A percentile compares a stretch with the other conserved stretches of the same genome.
These are phyloP conservation scores for Pteropus alecto DNA, from an alignment of 2,113 vertebrate species.

Conservation along the genomic window DNA sequence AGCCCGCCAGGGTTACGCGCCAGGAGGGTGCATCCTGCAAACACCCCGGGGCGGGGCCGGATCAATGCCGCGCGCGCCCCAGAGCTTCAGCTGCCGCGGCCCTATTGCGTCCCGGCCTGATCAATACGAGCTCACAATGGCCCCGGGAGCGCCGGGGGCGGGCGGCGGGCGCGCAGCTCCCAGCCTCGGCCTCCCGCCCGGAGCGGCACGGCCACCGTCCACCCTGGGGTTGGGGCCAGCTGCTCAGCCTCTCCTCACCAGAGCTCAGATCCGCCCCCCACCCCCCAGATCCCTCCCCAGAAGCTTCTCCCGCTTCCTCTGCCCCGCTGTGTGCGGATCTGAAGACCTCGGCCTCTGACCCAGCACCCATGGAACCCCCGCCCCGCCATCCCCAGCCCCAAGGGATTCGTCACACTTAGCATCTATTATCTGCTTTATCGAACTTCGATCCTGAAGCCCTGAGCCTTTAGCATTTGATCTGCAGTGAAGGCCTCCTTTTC, in stretches of 20 bases:
- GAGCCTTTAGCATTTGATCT: background rate
- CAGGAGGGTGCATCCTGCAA: slow-evolving; percentile 74
- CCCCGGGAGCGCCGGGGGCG: slow-evolving; percentile 79
- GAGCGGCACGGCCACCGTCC: slow-evolving; percentile 69
- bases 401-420: background rate
- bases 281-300: background rate
- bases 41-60: slow-evolving; percentile 70
- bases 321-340: background rate
- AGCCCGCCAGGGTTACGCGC: slow-evolving; percentile 71
- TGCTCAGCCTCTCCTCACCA: slow-evolving; percentile 13
- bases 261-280: slow-evolving; percentile 24
- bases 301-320: background rate
- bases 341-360: background rate
- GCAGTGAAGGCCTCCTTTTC: background rate
- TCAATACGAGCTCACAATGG: slow-evolving; percentile 86
- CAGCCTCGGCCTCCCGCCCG: slow-evolving; percentile 71
- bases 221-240: slow-evolving; percentile 52
- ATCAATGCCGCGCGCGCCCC: slow-evolving; percentile 60
- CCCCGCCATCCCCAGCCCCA: too few relatives aligned
- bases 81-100: slow-evolving; percentile 88
- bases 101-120: slow-evolving; percentile 88
- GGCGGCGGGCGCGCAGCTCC: slow-evolving; percentile 74
- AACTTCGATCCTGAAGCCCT: background rate
- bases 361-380: background rate
- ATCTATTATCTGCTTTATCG: background rate